Conservation (phyloP, 2,797 vertebrate genomes). For the Mormyrops boulengeri region DNA sequence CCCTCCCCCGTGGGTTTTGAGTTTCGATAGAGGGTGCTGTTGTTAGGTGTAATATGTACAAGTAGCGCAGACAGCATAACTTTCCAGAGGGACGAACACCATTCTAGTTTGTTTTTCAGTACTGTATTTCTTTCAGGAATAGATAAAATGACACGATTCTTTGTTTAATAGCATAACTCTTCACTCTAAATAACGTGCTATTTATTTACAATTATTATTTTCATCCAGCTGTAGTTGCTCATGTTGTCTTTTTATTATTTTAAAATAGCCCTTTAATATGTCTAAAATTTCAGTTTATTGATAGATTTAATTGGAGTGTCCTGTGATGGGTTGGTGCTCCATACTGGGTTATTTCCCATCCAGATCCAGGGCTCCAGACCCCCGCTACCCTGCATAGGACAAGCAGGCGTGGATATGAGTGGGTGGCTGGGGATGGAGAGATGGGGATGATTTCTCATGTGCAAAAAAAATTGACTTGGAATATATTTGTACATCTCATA, state of each 20-base stretch:
- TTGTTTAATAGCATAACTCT: not conserved
- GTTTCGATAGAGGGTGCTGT: conserved; percentile 70
- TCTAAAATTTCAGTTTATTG: not conserved
- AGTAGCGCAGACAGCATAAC: not conserved
- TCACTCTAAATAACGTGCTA: not conserved
- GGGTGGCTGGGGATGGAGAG: not conserved
- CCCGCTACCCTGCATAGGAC: not conserved
- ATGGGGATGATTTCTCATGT: not conserved
- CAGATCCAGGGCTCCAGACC: too few species aligned
- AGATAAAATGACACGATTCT: not conserved
- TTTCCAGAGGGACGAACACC: not conserved
- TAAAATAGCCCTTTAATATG: not conserved
- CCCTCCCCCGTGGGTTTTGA: not conserved
- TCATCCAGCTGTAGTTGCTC: not conserved
- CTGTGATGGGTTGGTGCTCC: too few species aligned
- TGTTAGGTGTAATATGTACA: conserved; percentile 36
- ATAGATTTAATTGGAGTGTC: not conserved
- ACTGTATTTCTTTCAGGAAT: not conserved
- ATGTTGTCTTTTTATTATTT: not conserved
- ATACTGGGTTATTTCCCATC: not conserved
- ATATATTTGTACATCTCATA: not conserved
- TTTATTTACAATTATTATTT: not conserved
- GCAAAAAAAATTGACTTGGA: not conserved
- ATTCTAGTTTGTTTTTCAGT: not conserved
- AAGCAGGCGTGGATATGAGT: not conserved